Evolutionary conservation across 2,888 invertebrate species (phyloP), one percentile per base, ranked within the genome.

Genomic region (Tipula helvola): DNA sequence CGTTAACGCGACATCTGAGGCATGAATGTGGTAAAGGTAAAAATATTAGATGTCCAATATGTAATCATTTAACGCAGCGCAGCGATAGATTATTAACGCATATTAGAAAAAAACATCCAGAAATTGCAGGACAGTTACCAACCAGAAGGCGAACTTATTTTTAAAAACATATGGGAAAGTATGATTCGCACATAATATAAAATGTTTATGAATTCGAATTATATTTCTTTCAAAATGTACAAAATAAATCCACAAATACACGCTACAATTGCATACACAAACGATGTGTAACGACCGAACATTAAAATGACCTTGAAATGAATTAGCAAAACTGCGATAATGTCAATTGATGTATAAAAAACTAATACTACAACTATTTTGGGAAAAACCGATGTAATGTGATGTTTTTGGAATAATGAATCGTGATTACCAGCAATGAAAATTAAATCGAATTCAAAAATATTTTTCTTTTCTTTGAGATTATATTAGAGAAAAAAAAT

Each of bases 11-110:
- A 84, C 94, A 94, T 88, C 89, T 92, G 89, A 91, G 92, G 7
- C 92, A 93, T 88, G 93, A 93, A 89, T 93, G 94, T 88, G 93
- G 93, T 86, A 92, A 93, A 89, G 91, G 91, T 87, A 91, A 91
- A 88, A 90, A 90, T 52, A 91, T 91, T 91, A 91, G 91, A 2
- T 93, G 93, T 88, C 92, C 93, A 0, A 91, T 93, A 57, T 93
- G 93, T 88, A 91, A 91, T 10, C 93, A 93, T 89, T 90, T 92
- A 86, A 92, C 93, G 87, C 93, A 93, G 89, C 91, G 93, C 86
- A 92, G 93, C 86, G 93, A 93, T 89, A 93, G 93, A 88, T 90
- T 93, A 89, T 91, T 93, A 83, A 92, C 92, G 86, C 93, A 93
- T 90, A 92, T 93, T 87, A 90, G 91, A 44, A 92, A 92, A 88